phyloP scores from a whole-genome alignment of 1,140 invertebrate genomes.

The Chironomus tepperi region DNA sequence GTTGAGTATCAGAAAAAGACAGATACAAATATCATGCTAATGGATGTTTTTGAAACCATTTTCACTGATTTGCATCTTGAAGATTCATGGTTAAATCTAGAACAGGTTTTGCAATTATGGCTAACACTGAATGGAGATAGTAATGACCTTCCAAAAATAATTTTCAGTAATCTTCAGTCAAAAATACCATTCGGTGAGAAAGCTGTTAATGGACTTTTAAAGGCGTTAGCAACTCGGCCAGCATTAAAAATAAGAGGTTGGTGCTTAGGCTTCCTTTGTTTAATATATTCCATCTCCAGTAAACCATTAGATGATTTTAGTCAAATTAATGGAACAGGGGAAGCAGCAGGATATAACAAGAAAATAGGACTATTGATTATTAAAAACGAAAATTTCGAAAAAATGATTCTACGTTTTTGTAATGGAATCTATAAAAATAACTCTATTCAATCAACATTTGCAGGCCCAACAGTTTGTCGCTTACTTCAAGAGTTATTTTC shows the following conservation, averaged over 20 bases:
- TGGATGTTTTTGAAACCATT: slow-evolving; percentile 58
- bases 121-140: slow-evolving; percentile 62
- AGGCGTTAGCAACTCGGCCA: slow-evolving; percentile 54
- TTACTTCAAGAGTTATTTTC: slow-evolving; percentile 63
- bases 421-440: slow-evolving; percentile 52
- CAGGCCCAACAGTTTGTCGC: slow-evolving; percentile 67
- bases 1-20: slow-evolving; percentile 34
- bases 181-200: slow-evolving; percentile 59
- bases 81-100: slow-evolving; percentile 56
- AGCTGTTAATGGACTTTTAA: slow-evolving; percentile 61
- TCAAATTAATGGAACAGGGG: too few relatives aligned
- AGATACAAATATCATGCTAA: slow-evolving; percentile 49
- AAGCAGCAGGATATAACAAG: slow-evolving; percentile 29
- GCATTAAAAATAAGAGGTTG: slow-evolving; percentile 62
- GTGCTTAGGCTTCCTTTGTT: slow-evolving; percentile 60
- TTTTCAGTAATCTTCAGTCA: slow-evolving; percentile 51
- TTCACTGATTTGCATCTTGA: slow-evolving; percentile 51
- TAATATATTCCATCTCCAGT: slow-evolving; percentile 44
- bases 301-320: slow-evolving; percentile 38
- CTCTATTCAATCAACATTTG: slow-evolving; percentile 40
- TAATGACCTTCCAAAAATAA: slow-evolving; percentile 40
- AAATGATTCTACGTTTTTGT: slow-evolving; percentile 60
- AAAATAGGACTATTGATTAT: slow-evolving; percentile 54
- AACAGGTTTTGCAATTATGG: slow-evolving; percentile 75
- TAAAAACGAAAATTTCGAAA: slow-evolving; percentile 59